Evolutionary conservation across 2,888 invertebrate species (phyloP), one percentile per base, ranked within the genome.

Genomic region (Spodoptera picta): DNA sequence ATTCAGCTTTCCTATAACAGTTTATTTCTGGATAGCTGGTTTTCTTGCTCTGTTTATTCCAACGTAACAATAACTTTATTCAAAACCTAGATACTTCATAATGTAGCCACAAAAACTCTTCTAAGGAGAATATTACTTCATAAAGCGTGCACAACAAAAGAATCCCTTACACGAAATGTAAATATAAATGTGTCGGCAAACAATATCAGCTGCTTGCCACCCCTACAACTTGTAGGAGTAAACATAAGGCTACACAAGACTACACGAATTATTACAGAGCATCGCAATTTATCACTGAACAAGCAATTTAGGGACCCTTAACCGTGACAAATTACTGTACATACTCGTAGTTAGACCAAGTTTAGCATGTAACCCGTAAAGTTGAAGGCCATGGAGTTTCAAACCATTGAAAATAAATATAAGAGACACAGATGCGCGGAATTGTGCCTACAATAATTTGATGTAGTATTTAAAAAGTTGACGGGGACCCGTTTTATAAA

Each of bases 311-410:
- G 53, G 49, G 53, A 44, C 45, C 46, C 43, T 60, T 66, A 65
- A 60, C 61, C 66, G 60, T 54, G 49, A 69, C 66, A 65, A 65
- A 71, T 71, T 60, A 65, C 71, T 52, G 47, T 31, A 71, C 55
- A 55, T 55, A 42, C 69, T 55, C 47, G 27, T 12, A 70, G 31
- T 70, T 62, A 56, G 27, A 47, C 49, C 41, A 44, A 56, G 44
- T 72, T 60, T 44, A 41, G 44, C 27, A 60, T 49, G 43, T 11
- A 60, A 12, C 14, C 23, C 23, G 27, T 54, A 11, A 45, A 53
- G 14, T 57, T 42, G 61, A 61, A 62, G 56, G 27, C 53, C 45
- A 47, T 49, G 44, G 7, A 50, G 52, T 61, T 73, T 60, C 48
- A 47, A 66, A 57, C 49, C 14, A 65, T 58, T 74, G 42, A 49